Evolutionary conservation across 1,140 invertebrate species (phyloP).

Genomic region (Polypedilum pembai): DNA sequence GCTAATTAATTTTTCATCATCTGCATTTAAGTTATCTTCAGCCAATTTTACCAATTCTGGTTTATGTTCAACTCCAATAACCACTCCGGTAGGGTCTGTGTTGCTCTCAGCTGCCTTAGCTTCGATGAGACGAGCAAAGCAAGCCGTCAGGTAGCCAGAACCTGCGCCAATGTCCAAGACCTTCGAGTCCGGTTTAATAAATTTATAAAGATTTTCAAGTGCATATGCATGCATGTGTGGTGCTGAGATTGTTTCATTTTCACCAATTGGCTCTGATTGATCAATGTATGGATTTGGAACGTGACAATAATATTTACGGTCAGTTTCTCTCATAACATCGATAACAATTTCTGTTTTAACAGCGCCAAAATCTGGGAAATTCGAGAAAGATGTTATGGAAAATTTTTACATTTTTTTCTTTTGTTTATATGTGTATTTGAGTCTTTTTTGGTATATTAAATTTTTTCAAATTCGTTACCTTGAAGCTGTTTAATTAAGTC

Average conservation of each 20-base stretch:
- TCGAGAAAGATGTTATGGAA: too few species aligned
- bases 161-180: conserved; percentile 94
- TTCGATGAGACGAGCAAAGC: conserved; percentile 59
- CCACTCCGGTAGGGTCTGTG: conserved; percentile 48
- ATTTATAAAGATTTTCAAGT: conserved; percentile 76
- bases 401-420: too few species aligned
- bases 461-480: too few species aligned
- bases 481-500: too few species aligned
- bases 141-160: conserved; percentile 89
- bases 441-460: too few species aligned
- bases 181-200: conserved; percentile 62
- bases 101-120: conserved; percentile 46
- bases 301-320: conserved; percentile 71
- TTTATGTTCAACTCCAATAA: conserved; percentile 92
- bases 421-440: too few species aligned
- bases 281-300: conserved; percentile 72
- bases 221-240: conserved; percentile 99
- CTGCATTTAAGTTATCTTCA: conserved; percentile 66
- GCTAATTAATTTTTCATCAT: conserved; percentile 60
- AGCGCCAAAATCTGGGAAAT: conserved; percentile 70
- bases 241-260: conserved; percentile 90
- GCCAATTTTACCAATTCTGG: conserved; percentile 71
- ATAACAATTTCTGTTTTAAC: conserved; percentile 72
- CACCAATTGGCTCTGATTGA: conserved; percentile 81
- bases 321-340: conserved; percentile 75